Conservation (phyloP, 2,888 invertebrate species). For the Brachynemurus nebulosus region DNA sequence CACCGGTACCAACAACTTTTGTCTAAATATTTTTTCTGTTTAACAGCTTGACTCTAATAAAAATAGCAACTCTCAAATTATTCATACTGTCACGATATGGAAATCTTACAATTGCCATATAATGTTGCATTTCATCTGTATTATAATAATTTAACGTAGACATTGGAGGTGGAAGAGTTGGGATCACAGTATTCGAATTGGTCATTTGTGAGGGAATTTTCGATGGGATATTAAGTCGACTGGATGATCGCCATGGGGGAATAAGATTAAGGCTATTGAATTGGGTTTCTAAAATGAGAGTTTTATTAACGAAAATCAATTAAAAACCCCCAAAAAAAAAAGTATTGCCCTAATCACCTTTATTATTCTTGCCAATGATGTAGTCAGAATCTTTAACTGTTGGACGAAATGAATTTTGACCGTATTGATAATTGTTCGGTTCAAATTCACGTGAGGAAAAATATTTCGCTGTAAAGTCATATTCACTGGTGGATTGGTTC, state of each 20-base stretch:
- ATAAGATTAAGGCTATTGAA: not conserved
- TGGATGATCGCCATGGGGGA: conserved; percentile 2
- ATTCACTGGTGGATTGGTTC: conserved; percentile 3
- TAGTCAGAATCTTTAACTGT: conserved; percentile 5
- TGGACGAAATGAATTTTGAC: conserved; percentile 3
- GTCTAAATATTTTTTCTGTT: no score
- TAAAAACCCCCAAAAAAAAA: not conserved
- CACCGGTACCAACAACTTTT: no score
- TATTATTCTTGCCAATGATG: conserved; percentile 5
- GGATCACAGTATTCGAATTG: conserved; percentile 4
- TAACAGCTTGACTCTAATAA: no score
- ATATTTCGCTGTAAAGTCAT: conserved; percentile 4
- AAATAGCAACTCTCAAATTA: no score
- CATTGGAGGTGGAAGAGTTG: conserved; percentile 2
- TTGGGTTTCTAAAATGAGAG: conserved; percentile 4
- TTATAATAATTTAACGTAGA: conserved; percentile 5
- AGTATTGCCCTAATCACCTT: conserved; percentile 3
- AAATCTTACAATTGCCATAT: conserved; percentile 4
- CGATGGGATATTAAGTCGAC: conserved; percentile 2
- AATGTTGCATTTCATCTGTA: conserved; percentile 4
- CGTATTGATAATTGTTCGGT: not conserved
- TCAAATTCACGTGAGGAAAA: conserved; percentile 1
- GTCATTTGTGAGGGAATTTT: conserved; percentile 5
- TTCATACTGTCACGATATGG: no score
- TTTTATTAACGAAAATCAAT: no score